A percentile compares a stretch with the other conserved stretches of the same genome.
Evolutionary conservation across 2,797 vertebrate genomes (phyloP).

Genomic region (Sebastiscus albofasciatus): DNA sequence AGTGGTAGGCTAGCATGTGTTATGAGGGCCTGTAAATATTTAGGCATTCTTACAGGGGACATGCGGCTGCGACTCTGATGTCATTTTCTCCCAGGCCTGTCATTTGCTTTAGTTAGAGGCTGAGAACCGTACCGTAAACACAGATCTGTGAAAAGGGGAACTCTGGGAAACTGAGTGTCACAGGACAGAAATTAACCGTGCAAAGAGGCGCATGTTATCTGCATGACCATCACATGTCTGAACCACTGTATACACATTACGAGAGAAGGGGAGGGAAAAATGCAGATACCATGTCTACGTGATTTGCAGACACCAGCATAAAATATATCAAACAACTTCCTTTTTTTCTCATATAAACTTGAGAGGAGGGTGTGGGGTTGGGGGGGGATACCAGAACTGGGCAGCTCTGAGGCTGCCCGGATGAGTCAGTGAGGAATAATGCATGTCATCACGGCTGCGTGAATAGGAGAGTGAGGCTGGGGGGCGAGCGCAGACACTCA

Average conservation of each 20-base stretch:
- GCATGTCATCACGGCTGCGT: constrained; percentile 67
- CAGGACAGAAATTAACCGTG: constrained; percentile 42
- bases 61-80: constrained; percentile 71
- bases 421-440: constrained; percentile 80
- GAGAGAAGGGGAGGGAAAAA: background rate
- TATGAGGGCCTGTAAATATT: constrained; percentile 71
- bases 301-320: constrained; percentile 55
- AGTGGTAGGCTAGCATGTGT: constrained; percentile 42
- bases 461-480: constrained; percentile 70
- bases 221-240: constrained; percentile 58
- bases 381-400: constrained; percentile 41
- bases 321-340: constrained; percentile 41
- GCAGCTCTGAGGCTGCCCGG: constrained; percentile 56
- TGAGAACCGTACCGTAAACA: constrained; percentile 58
- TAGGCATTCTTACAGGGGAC: constrained; percentile 69
- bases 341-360: constrained; percentile 39
- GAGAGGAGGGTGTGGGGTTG: background rate
- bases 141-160: constrained; percentile 50
- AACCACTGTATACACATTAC: constrained; percentile 17
- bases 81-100: constrained; percentile 60
- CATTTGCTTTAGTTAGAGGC: constrained; percentile 68
- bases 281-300: constrained; percentile 22
- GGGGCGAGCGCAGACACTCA: constrained; percentile 68
- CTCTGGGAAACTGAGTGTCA: constrained; percentile 42
- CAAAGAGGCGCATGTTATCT: constrained; percentile 14